A percentile compares a stretch with the other conserved stretches of the same genome.
Conservation (phyloP, 53 echinoderm and acorn worm species). For the Apostichopus leukothele region DNA sequence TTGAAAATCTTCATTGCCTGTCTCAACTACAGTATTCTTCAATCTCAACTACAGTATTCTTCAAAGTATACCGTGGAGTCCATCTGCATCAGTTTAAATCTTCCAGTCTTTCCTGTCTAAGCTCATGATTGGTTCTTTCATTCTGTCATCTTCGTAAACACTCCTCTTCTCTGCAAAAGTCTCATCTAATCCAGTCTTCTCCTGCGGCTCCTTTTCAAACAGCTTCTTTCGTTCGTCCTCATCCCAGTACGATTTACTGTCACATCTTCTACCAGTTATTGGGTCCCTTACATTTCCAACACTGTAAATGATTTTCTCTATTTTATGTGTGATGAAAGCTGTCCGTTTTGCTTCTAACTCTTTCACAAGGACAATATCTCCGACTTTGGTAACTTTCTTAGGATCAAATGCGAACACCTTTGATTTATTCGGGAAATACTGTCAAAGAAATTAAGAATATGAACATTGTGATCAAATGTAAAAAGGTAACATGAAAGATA, state of each 20-base stretch:
- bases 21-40: no score
- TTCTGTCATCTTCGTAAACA: background rate
- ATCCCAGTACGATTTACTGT: slow-evolving; percentile 73
- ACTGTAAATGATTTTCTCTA: slow-evolving; percentile 84
- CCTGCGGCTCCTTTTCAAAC: background rate
- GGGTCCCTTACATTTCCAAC: slow-evolving; percentile 90
- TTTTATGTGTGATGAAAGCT: slow-evolving; percentile 63
- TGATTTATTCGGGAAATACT: slow-evolving; percentile 77
- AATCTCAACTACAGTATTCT: no score
- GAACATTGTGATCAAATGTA: no score
- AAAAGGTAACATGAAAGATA: no score
- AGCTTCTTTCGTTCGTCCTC: slow-evolving; percentile 25
- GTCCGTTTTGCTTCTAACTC: slow-evolving; percentile 72
- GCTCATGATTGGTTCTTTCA: slow-evolving; percentile 37
- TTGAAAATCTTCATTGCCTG: no score
- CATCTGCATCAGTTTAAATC: background rate
- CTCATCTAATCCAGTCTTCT: slow-evolving; percentile 27
- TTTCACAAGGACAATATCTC: slow-evolving; percentile 86
- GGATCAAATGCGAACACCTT: slow-evolving; percentile 80
- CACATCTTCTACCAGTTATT: slow-evolving; percentile 83
- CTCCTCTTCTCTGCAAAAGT: slow-evolving; percentile 34
- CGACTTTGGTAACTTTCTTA: slow-evolving; percentile 71
- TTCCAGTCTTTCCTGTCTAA: slow-evolving; percentile 30
- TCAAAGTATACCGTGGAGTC: no score
- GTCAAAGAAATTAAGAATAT: slow-evolving; percentile 20